Evolutionary conservation across 2,888 invertebrate species (phyloP), one percentile per base, ranked within the genome.

Genomic region (Caenorhabditis sp.): DNA sequence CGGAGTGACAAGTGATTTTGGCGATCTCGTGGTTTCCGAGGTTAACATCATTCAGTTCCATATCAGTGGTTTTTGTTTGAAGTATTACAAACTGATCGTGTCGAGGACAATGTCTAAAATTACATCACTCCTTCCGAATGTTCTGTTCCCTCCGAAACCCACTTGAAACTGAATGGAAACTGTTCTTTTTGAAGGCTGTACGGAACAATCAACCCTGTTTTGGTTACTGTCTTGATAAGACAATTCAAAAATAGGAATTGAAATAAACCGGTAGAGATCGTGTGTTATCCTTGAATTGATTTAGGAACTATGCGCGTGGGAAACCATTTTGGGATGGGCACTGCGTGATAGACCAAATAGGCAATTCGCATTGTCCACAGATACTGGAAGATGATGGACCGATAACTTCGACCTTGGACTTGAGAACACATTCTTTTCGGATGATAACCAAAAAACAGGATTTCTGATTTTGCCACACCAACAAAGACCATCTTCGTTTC

Each of bases 381-480:
- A 47, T 20, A 18, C 71, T 28, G 70, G 72, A 67, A 65, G 65
- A 60, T 67, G 50, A 74, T 40, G 64, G 35, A 26, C 47, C 65
- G 58, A 67, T 74, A 67, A 65, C 74, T 74, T 40, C 53, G 60
- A 74, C 74, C 74, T 74, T 74, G 74, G 74, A 74, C 74, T 67
- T 50, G 44, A 74, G 60, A 60, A 67, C 65, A 65, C 37, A 35
- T 26, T 51, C 26, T 64, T 55, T 61, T 76, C 53, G 67, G 76
- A 76, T 67, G 76, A 76, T 76, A 76, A 76, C 76, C 76, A 76
- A 44, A 67, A 76, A 76, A 76, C 76, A 76, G 76, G 76, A 76
- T 61, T 76, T 67, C 22, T 51, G 64, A 74, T 60, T 67, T 35
- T 67, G 74, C 65, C 74, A 74, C 47, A 22, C 37, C 35, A 28